These are phyloP conservation scores for Dichetophora obliterata DNA, from an alignment of 2,888 invertebrate genomes.

Conservation along the genomic window DNA sequence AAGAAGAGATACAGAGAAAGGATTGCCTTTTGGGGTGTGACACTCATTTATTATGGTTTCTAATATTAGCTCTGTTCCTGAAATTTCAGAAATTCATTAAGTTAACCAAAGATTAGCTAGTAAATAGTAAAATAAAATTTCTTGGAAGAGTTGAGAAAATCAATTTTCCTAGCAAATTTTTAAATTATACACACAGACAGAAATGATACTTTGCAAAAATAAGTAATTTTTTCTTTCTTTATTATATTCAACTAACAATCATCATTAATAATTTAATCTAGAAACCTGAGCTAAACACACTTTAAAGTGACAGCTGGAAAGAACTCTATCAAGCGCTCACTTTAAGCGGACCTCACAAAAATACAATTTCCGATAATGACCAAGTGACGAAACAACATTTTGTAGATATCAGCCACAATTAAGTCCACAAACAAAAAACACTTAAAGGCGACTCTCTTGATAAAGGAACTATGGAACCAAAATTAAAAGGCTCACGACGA, in stretches of 20 bases:
- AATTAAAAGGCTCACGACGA: not conserved
- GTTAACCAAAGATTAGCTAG: no score
- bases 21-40: not conserved
- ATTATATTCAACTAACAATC: not conserved
- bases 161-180: not conserved
- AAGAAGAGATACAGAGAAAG: not conserved
- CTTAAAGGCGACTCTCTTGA: not conserved
- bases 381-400: constrained; percentile 15
- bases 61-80: not conserved
- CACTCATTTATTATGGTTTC: not conserved
- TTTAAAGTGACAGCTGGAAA: not conserved
- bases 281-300: not conserved
- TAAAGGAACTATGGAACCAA: not conserved
- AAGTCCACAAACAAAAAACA: not conserved
- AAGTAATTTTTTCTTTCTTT: no score
- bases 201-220: no score
- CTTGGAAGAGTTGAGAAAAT: no score
- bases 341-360: not conserved
- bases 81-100: not conserved
- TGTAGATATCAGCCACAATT: not conserved
- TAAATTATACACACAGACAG: no score
- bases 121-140: no score
- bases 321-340: not conserved
- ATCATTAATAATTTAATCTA: not conserved
- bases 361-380: not conserved